phyloP scores from a whole-genome alignment of 2,797 vertebrate genomes.

The Sebastes umbrosus region DNA sequence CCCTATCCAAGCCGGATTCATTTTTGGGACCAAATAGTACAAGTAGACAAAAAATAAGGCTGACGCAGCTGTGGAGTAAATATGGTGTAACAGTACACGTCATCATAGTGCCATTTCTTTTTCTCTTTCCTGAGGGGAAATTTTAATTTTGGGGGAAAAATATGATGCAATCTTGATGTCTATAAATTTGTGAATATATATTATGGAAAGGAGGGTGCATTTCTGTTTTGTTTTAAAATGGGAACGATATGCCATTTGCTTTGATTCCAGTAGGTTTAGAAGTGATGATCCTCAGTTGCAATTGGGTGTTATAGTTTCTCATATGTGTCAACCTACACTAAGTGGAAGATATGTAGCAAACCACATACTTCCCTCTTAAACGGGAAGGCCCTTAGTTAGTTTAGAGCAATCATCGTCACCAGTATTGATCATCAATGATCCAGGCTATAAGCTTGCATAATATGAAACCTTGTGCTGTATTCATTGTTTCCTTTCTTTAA shows the following conservation, averaged over 20 bases:
- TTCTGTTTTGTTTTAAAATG: slow-evolving; percentile 34
- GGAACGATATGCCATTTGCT: slow-evolving; percentile 39
- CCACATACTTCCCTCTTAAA: slow-evolving; percentile 37
- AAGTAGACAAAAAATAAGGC: not conserved
- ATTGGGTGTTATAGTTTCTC: slow-evolving; percentile 33
- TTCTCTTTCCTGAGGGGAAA: slow-evolving; percentile 9
- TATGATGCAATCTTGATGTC: slow-evolving; percentile 31
- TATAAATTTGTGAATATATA: slow-evolving; percentile 44
- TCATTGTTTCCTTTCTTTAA: slow-evolving; percentile 44
- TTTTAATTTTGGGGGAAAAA: slow-evolving; percentile 2
- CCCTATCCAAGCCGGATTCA: not conserved
- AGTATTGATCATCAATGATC: slow-evolving; percentile 40
- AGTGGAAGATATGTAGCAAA: slow-evolving; percentile 64
- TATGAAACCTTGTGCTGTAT: slow-evolving; percentile 51
- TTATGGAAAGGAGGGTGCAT: slow-evolving; percentile 26
- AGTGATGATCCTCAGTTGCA: slow-evolving; percentile 32
- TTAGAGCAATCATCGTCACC: slow-evolving; percentile 38
- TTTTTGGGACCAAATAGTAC: slow-evolving; percentile 27
- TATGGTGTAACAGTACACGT: slow-evolving; percentile 14
- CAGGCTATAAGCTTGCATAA: slow-evolving; percentile 30
- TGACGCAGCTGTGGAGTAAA: slow-evolving; percentile 10
- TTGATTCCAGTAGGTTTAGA: slow-evolving; percentile 36
- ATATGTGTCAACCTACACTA: slow-evolving; percentile 45
- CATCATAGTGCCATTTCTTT: slow-evolving; percentile 1
- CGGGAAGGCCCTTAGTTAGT: slow-evolving; percentile 35